Percentiles rank a stretch among this genome's conserved stretches.
phyloP scores from a whole-genome alignment of 2,888 invertebrate species.

The Ophion costatus region DNA sequence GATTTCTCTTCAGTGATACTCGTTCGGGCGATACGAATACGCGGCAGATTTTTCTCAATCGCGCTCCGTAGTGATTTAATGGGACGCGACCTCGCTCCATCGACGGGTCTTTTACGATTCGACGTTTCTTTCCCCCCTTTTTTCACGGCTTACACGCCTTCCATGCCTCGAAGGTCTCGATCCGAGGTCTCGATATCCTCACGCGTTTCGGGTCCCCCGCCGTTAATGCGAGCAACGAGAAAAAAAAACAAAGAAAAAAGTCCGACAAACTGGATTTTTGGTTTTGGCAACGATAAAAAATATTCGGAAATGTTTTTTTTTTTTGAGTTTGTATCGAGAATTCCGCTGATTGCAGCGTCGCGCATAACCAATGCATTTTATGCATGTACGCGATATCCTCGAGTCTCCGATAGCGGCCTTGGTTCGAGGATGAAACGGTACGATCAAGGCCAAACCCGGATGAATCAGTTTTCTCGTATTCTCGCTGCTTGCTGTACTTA shows the following conservation, averaged over 20 bases:
- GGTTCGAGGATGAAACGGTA: constrained; percentile 55
- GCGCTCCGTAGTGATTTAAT: constrained; percentile 60
- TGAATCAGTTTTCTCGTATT: constrained; percentile 61
- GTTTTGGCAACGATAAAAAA: background rate
- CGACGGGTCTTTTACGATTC: constrained; percentile 40
- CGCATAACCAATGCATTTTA: too few species aligned
- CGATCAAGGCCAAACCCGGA: constrained; percentile 50
- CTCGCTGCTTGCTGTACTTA: constrained; percentile 14
- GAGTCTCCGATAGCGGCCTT: constrained; percentile 49
- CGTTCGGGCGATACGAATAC: constrained; percentile 38
- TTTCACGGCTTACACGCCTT: too few species aligned
- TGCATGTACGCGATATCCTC: constrained; percentile 29
- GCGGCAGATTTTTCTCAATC: constrained; percentile 54
- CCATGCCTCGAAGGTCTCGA: constrained; percentile 2
- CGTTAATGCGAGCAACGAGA: too few species aligned
- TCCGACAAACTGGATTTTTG: background rate
- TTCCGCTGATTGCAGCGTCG: background rate
- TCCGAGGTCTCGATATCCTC: constrained; percentile 24
- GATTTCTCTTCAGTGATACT: constrained; percentile 26
- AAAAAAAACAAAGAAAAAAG: background rate
- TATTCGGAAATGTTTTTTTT: background rate
- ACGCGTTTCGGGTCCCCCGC: too few species aligned
- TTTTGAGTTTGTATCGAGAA: background rate
- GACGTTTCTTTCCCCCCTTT: background rate
- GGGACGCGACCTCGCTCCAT: constrained; percentile 66